Conservation (phyloP, 2,113 vertebrate species). For the Malaclemys terrapin region DNA sequence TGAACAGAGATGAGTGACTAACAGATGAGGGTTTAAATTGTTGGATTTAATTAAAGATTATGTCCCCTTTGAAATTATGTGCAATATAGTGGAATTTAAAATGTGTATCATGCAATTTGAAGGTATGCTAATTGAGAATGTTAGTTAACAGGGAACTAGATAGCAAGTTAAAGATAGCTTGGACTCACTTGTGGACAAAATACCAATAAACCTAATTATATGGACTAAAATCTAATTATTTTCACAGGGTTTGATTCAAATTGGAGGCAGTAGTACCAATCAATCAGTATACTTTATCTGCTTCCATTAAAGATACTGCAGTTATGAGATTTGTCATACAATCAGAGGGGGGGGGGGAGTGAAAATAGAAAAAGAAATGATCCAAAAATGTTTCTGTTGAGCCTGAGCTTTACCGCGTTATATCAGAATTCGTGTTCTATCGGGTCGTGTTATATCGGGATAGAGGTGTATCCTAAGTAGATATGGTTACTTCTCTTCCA, state of each 20-base stretch:
- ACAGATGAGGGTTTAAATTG: not conserved
- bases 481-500: not conserved
- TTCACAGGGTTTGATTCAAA: not conserved
- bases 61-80: not conserved
- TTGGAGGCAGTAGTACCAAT: not conserved
- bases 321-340: not conserved
- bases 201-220: not conserved
- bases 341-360: not conserved
- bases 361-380: not conserved
- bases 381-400: not conserved
- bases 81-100: not conserved
- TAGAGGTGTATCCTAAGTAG: not conserved
- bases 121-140: not conserved
- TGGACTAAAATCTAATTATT: not conserved
- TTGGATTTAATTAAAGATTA: not conserved
- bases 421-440: no score
- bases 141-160: not conserved
- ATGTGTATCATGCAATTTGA: not conserved
- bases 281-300: not conserved
- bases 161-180: not conserved
- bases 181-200: not conserved
- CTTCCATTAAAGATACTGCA: not conserved
- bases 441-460: no score
- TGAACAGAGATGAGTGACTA: not conserved
- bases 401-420: not conserved